A percentile compares a stretch with the other conserved stretches of the same genome.
These are phyloP conservation scores for Actinemys pallida DNA, from an alignment of 2,113 vertebrate species.

Conservation along the genomic window DNA sequence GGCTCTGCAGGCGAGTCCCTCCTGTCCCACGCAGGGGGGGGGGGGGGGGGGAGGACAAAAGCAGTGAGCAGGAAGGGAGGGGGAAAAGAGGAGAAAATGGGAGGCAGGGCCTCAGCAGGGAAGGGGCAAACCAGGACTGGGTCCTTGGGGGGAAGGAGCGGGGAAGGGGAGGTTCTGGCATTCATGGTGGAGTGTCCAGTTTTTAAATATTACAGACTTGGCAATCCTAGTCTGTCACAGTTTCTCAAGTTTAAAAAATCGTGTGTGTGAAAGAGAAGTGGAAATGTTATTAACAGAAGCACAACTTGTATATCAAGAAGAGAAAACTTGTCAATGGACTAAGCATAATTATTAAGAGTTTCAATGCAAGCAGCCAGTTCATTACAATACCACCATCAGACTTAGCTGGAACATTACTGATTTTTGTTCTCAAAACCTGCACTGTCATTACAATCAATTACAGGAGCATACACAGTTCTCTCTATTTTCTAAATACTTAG, in stretches of 20 bases:
- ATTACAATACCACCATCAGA: not conserved
- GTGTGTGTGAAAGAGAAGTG: not conserved
- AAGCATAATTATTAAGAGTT: fast-evolving
- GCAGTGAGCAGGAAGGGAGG: too few relatives aligned
- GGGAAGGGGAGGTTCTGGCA: too few relatives aligned
- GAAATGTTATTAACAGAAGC: not conserved
- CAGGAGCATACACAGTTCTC: not conserved
- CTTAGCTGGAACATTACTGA: not conserved
- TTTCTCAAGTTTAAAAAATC: not conserved
- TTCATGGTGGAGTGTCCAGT: too few relatives aligned
- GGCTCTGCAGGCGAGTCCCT: too few relatives aligned
- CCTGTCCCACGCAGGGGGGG: too few relatives aligned
- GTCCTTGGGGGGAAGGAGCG: too few relatives aligned
- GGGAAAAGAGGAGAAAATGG: too few relatives aligned
- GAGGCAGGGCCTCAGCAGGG: too few relatives aligned
- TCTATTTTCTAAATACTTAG: not conserved
- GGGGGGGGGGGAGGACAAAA: too few relatives aligned
- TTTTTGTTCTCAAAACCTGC: not conserved
- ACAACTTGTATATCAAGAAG: not conserved
- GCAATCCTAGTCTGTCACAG: not conserved
- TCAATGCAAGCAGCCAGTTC: not conserved
- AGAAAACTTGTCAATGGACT: not conserved
- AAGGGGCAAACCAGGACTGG: too few relatives aligned
- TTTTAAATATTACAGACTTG: too few relatives aligned
- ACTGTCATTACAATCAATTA: not conserved